These are phyloP conservation scores for Rhingia campestris DNA, from an alignment of 2,888 invertebrate species.

Conservation along the genomic window DNA sequence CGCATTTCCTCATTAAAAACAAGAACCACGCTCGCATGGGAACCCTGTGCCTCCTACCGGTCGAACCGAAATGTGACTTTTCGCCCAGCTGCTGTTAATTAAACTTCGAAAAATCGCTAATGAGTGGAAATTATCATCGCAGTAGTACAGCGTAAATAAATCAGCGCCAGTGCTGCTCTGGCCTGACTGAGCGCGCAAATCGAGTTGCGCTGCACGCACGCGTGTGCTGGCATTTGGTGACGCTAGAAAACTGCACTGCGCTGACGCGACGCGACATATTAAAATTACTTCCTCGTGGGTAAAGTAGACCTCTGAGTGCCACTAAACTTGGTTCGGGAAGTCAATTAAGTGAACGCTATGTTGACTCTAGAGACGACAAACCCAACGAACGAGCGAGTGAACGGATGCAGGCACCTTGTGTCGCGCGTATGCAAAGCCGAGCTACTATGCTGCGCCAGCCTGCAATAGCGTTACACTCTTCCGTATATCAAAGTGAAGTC, in stretches of 20 bases:
- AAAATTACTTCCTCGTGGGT: constrained; percentile 69
- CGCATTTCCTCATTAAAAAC: constrained; percentile 71
- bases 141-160: constrained; percentile 66
- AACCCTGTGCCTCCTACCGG: constrained; percentile 49
- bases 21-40: constrained; percentile 54
- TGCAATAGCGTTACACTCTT: constrained; percentile 44
- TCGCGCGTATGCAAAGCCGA: constrained; percentile 57
- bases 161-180: constrained; percentile 41
- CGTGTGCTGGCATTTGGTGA: constrained; percentile 9
- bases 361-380: constrained; percentile 9
- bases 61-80: constrained; percentile 48
- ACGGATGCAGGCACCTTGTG: constrained; percentile 37
- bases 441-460: background rate
- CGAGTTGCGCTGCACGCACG: constrained; percentile 62
- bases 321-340: constrained; percentile 59
- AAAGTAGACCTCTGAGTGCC: constrained; percentile 35
- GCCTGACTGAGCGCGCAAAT: constrained; percentile 13
- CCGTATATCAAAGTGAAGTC: constrained; percentile 68
- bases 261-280: constrained; percentile 39
- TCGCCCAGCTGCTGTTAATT: constrained; percentile 70
- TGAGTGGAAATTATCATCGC: constrained; percentile 73
- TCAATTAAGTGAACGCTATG: constrained; percentile 69
- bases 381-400: background rate
- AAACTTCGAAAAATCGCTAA: constrained; percentile 71
- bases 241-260: constrained; percentile 48